phyloP scores from a whole-genome alignment of 2,888 invertebrate species.

The Thyatira batis region DNA sequence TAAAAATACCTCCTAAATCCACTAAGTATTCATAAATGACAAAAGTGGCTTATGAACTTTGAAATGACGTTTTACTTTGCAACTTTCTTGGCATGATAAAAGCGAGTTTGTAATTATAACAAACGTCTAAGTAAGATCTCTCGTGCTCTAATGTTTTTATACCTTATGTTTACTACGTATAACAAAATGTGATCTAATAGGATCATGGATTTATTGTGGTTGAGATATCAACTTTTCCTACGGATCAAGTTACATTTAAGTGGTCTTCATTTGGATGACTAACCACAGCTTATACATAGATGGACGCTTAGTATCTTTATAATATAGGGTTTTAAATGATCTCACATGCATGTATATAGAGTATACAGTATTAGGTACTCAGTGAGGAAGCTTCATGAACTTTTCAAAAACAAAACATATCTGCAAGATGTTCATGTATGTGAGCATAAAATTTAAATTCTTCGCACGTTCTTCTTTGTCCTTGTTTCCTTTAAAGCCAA shows the following conservation, averaged over 20 bases:
- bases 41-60: slow-evolving; percentile 5
- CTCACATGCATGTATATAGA: too few relatives aligned
- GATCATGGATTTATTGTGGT: not conserved
- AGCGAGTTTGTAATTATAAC: slow-evolving; percentile 7
- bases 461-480: not conserved
- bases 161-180: not conserved
- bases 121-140: not conserved
- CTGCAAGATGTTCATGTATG: too few relatives aligned
- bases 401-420: too few relatives aligned
- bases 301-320: too few relatives aligned
- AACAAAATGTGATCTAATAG: not conserved
- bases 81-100: slow-evolving; percentile 5
- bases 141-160: slow-evolving; percentile 1
- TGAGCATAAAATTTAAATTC: not conserved
- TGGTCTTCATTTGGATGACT: not conserved
- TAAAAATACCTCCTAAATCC: not conserved
- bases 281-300: too few relatives aligned
- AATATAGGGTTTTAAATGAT: too few relatives aligned
- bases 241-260: slow-evolving; percentile 1
- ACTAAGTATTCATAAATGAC: slow-evolving; percentile 6
- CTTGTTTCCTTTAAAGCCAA: not conserved
- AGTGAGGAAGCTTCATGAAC: too few relatives aligned
- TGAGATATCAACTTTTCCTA: not conserved
- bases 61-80: not conserved
- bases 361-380: too few relatives aligned